A percentile compares a stretch with the other conserved stretches of the same genome.
phyloP scores from a whole-genome alignment of 2,888 invertebrate genomes.

The Diarsia brunnea region DNA sequence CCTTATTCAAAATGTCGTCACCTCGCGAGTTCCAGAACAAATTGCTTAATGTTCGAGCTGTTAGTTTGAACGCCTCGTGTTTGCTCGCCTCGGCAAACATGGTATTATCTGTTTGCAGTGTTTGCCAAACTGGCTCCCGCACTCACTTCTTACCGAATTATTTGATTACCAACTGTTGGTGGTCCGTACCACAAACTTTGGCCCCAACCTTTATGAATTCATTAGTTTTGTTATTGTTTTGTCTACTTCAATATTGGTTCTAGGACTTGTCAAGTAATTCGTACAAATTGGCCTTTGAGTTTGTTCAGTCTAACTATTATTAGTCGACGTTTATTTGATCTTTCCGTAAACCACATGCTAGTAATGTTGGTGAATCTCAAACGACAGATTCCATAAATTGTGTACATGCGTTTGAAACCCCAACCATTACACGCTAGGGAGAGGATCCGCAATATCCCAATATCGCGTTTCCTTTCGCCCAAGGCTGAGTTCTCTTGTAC shows the following conservation, averaged over 20 bases:
- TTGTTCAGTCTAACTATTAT: slow-evolving; percentile 9
- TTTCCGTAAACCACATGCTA: not conserved
- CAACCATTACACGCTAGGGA: slow-evolving; percentile 52
- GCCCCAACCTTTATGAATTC: slow-evolving; percentile 26
- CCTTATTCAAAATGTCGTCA: slow-evolving; percentile 54
- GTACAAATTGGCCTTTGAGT: slow-evolving; percentile 21
- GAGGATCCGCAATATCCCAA: slow-evolving; percentile 49
- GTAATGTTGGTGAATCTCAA: slow-evolving; percentile 14
- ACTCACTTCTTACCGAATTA: slow-evolving; percentile 60
- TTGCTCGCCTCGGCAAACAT: slow-evolving; percentile 64
- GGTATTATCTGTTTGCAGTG: slow-evolving; percentile 68
- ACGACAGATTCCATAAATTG: slow-evolving; percentile 54
- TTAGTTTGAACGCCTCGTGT: slow-evolving; percentile 62
- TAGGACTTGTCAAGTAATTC: slow-evolving; percentile 29
- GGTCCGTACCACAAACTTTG: slow-evolving; percentile 31
- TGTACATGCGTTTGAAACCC: slow-evolving; percentile 31
- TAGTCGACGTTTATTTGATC: not conserved
- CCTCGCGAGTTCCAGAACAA: slow-evolving; percentile 64
- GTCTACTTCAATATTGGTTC: slow-evolving; percentile 30
- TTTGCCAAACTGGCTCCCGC: slow-evolving; percentile 62
- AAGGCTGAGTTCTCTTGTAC: slow-evolving; percentile 37
- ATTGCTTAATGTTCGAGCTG: slow-evolving; percentile 66
- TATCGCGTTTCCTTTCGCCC: slow-evolving; percentile 54
- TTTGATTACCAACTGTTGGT: slow-evolving; percentile 55
- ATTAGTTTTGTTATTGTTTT: slow-evolving; percentile 36